A percentile compares a stretch with the other conserved stretches of the same genome.
Evolutionary conservation across 1,140 invertebrate species (phyloP).

Genomic region (Drosophila lowei): DNA sequence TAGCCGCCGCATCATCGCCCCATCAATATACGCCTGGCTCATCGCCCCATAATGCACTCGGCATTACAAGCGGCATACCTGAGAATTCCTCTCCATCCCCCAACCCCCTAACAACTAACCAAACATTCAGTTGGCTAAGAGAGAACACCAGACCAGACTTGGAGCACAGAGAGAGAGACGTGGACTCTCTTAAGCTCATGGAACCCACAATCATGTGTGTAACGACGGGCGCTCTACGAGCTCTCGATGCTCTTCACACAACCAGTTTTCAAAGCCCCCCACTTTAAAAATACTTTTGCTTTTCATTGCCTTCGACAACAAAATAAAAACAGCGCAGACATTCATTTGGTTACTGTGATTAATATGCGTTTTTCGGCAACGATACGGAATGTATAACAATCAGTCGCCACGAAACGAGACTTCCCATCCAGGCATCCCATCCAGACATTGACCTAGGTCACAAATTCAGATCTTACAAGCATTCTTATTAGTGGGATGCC

Average conservation of each 20-base stretch:
- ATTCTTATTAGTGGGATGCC: constrained; percentile 43
- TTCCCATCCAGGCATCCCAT: constrained; percentile 33
- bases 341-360: constrained; percentile 57
- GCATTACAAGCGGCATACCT: constrained; percentile 31
- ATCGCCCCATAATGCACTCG: constrained; percentile 65
- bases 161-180: constrained; percentile 11
- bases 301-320: constrained; percentile 71
- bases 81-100: background rate
- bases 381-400: constrained; percentile 52
- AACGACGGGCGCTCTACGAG: constrained; percentile 22
- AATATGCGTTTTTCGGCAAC: constrained; percentile 74
- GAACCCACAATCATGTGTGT: constrained; percentile 38
- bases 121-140: constrained; percentile 21
- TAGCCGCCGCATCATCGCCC: constrained; percentile 57
- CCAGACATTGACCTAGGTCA: constrained; percentile 65
- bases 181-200: constrained; percentile 51
- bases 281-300: constrained; percentile 81
- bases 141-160: constrained; percentile 2
- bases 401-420: constrained; percentile 27
- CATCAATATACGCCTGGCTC: constrained; percentile 10
- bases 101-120: constrained; percentile 19
- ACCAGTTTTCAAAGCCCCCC: constrained; percentile 77
- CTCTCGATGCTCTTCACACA: constrained; percentile 55
- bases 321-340: constrained; percentile 48
- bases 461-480: constrained; percentile 25